These are phyloP conservation scores for Charina bottae DNA, from an alignment of 2,113 vertebrate species.

Conservation along the genomic window DNA sequence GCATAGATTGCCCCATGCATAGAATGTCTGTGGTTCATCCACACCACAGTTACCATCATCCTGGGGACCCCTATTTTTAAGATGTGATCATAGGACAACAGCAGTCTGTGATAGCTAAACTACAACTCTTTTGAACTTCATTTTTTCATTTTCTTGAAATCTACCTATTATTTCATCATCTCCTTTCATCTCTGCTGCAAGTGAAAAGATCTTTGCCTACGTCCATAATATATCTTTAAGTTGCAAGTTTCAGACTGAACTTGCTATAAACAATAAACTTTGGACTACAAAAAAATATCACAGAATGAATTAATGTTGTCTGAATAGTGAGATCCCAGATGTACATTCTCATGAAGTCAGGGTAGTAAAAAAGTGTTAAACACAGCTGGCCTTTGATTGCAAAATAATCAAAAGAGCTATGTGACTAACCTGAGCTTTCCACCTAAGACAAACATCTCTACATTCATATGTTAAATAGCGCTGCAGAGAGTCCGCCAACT, in stretches of 20 bases:
- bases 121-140: background rate
- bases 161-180: background rate
- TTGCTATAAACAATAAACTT: background rate
- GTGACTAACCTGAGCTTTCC: background rate
- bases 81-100: background rate
- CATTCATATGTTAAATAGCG: background rate
- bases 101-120: background rate
- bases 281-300: background rate
- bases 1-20: background rate
- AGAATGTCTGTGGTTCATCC: background rate
- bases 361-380: background rate
- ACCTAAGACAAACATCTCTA: background rate
- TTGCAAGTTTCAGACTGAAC: background rate
- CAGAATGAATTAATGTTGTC: background rate
- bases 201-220: background rate
- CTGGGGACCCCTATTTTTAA: background rate
- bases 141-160: background rate
- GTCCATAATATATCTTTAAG: background rate
- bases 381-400: background rate
- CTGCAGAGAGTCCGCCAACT: background rate
- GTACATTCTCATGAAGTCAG: background rate
- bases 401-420: background rate
- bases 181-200: background rate
- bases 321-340: background rate
- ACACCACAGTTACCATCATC: background rate